phyloP scores from a whole-genome alignment of 2,113 vertebrate species.

The Rhea americana region DNA sequence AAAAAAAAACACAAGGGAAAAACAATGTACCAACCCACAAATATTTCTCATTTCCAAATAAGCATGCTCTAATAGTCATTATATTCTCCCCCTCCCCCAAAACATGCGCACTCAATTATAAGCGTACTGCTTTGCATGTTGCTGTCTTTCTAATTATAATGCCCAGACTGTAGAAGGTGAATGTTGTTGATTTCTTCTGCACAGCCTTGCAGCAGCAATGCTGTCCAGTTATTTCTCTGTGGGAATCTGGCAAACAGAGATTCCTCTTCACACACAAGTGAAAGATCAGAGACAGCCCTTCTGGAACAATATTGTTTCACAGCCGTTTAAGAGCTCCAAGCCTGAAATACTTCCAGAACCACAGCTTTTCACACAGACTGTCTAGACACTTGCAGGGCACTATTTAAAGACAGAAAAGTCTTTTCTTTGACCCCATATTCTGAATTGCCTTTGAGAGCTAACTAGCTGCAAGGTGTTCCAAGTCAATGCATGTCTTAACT shows the following conservation, averaged over 20 bases:
- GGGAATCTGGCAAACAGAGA: not conserved
- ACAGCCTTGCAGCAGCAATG: not conserved
- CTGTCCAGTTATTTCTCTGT: not conserved
- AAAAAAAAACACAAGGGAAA: not conserved
- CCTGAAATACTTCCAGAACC: constrained; percentile 8
- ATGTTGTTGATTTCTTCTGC: not conserved
- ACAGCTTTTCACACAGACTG: not conserved
- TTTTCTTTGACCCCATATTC: not conserved
- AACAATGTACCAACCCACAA: not conserved
- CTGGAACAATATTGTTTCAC: not conserved
- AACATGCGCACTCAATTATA: not conserved
- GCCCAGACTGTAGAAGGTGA: not conserved
- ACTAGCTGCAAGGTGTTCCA: not conserved
- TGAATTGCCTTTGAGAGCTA: not conserved
- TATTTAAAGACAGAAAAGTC: not conserved
- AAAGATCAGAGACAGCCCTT: not conserved
- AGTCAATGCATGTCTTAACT: not conserved
- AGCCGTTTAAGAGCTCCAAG: not conserved
- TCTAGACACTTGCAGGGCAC: not conserved
- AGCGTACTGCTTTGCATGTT: not conserved
- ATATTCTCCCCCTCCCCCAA: not conserved
- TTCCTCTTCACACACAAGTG: not conserved
- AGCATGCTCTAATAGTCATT: not conserved
- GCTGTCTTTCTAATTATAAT: not conserved
- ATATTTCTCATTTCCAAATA: not conserved